Base-by-base conservation (phyloP, 1,140 invertebrate genomes). In the Anastrepha ludens region DNA sequence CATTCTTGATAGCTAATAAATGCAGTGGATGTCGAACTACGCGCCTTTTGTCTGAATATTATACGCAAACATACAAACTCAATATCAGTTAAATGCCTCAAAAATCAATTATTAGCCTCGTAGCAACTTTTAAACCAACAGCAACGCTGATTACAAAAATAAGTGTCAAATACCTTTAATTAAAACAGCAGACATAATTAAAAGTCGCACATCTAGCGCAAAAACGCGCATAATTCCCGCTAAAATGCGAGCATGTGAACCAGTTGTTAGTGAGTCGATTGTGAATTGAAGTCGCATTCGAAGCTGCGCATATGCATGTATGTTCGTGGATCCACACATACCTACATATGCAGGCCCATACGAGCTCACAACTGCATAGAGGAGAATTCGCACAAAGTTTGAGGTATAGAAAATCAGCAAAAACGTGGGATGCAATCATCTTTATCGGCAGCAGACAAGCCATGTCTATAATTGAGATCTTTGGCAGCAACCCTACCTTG, bases 161-260 rank as follows among this genome's bases (percentile, higher is more conserved):
- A 15, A n/a, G 15, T 74, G 67, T 74, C 41, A 47, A 74, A 74
- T 47, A 74, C 44, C 41, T 39, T 11, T 74, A 74, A 81, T 81
- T 55, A 81, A 58, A 81, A 29, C 64, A n/a, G 44, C 44, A 74
- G 70, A 74, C 44, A 74, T 70, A 13, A 70, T 70, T 47, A 47
- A 74, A 74, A 74, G 70, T 17, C 44, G 70, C 70, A 74, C 41
- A 15, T 29, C 44, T 50, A 17, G 44, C 29, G 44, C 70, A 74
- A 74, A 74, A 74, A 47, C 44, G 70, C 70, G 39, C 44, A 81
- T 81, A 81, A 55, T 81, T 81, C 17, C 41, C 74, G 47, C 74
- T 81, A n/a, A 55, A 81, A 81, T 81, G 74, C 74, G 74, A 81
- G 74, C 47, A 55, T 81, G 74, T n/a, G 74, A 81, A 81, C 74